Percentiles rank a stretch among this genome's conserved stretches.
Evolutionary conservation across 2,797 vertebrate genomes (phyloP).

Genomic region (Prionace glauca): DNA sequence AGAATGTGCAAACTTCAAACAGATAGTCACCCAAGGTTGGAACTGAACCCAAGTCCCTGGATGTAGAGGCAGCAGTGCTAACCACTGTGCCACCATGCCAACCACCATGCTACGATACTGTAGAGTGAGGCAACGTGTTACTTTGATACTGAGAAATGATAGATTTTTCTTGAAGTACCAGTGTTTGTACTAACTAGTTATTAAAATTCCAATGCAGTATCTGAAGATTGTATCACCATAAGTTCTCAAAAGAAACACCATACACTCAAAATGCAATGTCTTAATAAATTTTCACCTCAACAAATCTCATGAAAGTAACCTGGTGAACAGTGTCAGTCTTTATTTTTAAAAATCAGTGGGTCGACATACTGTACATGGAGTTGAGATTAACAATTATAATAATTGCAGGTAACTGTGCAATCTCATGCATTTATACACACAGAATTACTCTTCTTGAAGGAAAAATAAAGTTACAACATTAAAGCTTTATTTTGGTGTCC

Average conservation of each 20-base stretch:
- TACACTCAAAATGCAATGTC: background rate
- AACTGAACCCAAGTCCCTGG: too few species aligned
- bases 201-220: background rate
- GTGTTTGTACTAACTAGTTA: background rate
- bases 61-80: too few species aligned
- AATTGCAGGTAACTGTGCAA: conserved; percentile 78
- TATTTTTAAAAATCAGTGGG: conserved; percentile 96
- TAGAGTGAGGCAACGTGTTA: background rate
- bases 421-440: conserved; percentile 91
- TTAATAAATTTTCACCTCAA: background rate
- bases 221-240: too few species aligned
- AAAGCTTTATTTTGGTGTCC: conserved; percentile 79
- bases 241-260: background rate
- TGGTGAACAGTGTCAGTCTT: conserved; percentile 69
- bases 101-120: background rate
- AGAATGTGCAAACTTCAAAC: too few species aligned
- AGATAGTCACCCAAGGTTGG: too few species aligned
- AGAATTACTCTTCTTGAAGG: conserved; percentile 61
- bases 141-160: background rate
- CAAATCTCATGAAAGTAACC: conserved; percentile 40
- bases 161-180: background rate
- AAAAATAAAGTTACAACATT: conserved; percentile 67
- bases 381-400: conserved; percentile 78
- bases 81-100: too few species aligned
- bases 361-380: conserved; percentile 82